Evolutionary conservation across 1,140 invertebrate species (phyloP), one percentile per base, ranked within the genome.

Genomic region (Heliconius hermathena): DNA sequence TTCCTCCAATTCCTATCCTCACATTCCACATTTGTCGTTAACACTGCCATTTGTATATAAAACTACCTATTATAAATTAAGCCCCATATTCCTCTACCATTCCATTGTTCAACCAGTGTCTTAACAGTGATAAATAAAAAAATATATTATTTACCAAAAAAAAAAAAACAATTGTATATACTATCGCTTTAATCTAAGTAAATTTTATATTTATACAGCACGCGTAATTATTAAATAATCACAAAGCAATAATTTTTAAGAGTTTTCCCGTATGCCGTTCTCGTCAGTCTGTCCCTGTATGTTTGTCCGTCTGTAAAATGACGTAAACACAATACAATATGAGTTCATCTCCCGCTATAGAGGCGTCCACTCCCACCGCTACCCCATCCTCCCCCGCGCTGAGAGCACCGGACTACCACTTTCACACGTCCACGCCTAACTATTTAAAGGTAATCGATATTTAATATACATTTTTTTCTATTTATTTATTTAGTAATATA

Each of bases 281-380:
- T 3, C 8, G 20, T 57, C n/a, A 11, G 26, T 66, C n/a, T 66
- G 57, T 11, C 13, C 8, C 11, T 66, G 57, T 66, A 8, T n/a
- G n/a, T 57, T 9, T 29, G 57, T 26, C n/a, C 11, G 22, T 66
- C 2, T 66, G 46, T 73, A 54, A 91, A 38, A 92, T 90, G 90
- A 79, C 85, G 73, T 91, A 87, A 89, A 83, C 46, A 16, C 70
- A 76, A 79, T 71, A 52, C 80, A 91, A 22, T 11, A 94, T 94
- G 92, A 92, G 90, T 85, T 93, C 92, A 46, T 93, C 92, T 60
- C 91, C 92, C 84, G 92, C 88, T 26, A 81, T 93, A 73, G 92
- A 93, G 82, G 85, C 88, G 20, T 89, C 91, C 3, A 89, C 92
- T 38, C 91, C 91, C 11, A 87, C 90, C 38, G 90, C 89, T 18